phyloP scores from a whole-genome alignment of 1,140 invertebrate genomes.

The Dreissena polymorpha region DNA sequence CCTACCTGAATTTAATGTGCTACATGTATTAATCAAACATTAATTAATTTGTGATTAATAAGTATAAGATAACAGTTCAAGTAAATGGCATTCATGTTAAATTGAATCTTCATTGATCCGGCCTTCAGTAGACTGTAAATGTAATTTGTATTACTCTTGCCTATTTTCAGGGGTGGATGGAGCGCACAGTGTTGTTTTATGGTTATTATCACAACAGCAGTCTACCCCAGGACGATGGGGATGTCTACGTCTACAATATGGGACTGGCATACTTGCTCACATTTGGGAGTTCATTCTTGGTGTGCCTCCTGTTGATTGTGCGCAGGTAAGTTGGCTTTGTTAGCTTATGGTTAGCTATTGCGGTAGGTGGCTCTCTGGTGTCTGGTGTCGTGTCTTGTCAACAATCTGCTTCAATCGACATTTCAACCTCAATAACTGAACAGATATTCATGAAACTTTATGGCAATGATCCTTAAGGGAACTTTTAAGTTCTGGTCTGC shows the following conservation, averaged over 20 bases:
- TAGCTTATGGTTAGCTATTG: background rate
- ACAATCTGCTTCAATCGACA: too few relatives aligned
- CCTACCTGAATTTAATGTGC: too few relatives aligned
- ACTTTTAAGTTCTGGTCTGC: too few relatives aligned
- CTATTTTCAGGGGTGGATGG: conserved; percentile 84
- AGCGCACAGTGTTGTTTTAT: conserved; percentile 89
- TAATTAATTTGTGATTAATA: too few relatives aligned
- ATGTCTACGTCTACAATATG: conserved; percentile 83
- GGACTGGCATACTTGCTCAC: conserved; percentile 87
- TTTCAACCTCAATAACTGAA: too few relatives aligned
- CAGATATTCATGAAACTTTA: too few relatives aligned
- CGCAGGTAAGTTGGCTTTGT: conserved; percentile 67
- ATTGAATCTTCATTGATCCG: too few relatives aligned
- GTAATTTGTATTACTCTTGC: conserved; percentile 23
- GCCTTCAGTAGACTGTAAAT: conserved; percentile 58
- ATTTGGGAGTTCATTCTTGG: conserved; percentile 83
- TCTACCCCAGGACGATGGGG: conserved; percentile 16
- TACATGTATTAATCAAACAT: too few relatives aligned
- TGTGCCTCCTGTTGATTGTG: conserved; percentile 86
- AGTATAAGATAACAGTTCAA: too few relatives aligned
- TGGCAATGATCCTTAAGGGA: too few relatives aligned
- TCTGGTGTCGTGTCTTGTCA: background rate
- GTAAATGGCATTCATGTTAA: too few relatives aligned
- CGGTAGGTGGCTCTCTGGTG: background rate
- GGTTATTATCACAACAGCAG: conserved; percentile 84